Percentiles rank a stretch among this genome's conserved stretches.
These are phyloP conservation scores for Chloropsis hardwickii DNA, from an alignment of 2,113 vertebrate species.

Conservation along the genomic window DNA sequence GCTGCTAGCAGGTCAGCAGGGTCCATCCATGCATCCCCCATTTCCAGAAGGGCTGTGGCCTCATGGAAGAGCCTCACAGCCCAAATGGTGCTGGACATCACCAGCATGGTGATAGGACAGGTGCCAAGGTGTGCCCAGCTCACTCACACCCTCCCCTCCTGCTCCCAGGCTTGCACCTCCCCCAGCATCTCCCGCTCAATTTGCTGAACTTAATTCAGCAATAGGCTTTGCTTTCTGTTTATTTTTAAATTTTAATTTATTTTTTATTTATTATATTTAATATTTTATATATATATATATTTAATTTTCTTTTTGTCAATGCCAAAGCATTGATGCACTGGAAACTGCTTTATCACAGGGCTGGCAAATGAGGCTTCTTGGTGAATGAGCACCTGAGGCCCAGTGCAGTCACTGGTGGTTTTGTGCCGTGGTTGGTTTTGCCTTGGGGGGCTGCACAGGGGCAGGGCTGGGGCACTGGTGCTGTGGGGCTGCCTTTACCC, in stretches of 20 bases:
- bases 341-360: not conserved
- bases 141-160: not conserved
- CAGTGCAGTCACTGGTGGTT: not conserved
- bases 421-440: not conserved
- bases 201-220: not conserved
- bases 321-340: fast-evolving
- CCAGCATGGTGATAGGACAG: fast-evolving
- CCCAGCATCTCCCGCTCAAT: not conserved
- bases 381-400: not conserved
- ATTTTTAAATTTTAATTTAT: not conserved
- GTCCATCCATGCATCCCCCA: not conserved
- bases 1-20: not conserved
- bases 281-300: too few species aligned
- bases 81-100: not conserved
- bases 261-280: not conserved
- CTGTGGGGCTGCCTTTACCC: not conserved
- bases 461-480: not conserved
- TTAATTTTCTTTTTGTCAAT: not conserved
- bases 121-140: not conserved
- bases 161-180: not conserved
- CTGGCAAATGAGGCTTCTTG: not conserved
- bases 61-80: not conserved
- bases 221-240: not conserved
- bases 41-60: not conserved
- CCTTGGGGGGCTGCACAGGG: not conserved